Percentiles rank a stretch among this genome's conserved stretches.
Evolutionary conservation across 37 sponge, comb jelly and placozoan genomes (phyloP).

Genomic region (Chondrosia reniformis): DNA sequence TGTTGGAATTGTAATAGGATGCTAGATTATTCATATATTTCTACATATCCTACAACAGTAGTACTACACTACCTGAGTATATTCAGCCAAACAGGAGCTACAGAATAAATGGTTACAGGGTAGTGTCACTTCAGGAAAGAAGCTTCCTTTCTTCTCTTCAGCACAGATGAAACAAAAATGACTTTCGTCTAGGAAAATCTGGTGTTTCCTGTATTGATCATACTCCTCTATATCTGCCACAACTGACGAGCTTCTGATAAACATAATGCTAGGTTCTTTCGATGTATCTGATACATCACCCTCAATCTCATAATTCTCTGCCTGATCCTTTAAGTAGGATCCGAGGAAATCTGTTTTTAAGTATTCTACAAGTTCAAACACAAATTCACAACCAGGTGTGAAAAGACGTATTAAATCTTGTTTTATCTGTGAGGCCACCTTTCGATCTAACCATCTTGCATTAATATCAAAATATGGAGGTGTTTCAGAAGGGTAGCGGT

Average conservation of each 20-base stretch:
- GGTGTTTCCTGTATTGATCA: conserved; percentile 35
- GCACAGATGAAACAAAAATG: conserved; percentile 61
- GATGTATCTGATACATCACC: neutral
- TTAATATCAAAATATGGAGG: conserved; percentile 52
- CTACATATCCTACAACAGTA: neutral
- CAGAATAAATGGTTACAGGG: conserved; percentile 47
- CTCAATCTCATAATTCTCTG: neutral
- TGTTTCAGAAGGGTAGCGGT: conserved; percentile 44
- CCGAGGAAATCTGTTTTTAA: conserved; percentile 37
- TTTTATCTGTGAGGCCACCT: neutral
- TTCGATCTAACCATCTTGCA: conserved; percentile 56
- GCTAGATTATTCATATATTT: too few relatives aligned
- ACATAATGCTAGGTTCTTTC: neutral
- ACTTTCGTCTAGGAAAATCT: conserved; percentile 30
- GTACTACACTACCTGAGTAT: conserved; percentile 35
- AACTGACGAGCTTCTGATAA: conserved; percentile 48
- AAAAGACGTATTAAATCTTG: conserved; percentile 29
- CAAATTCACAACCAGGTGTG: conserved; percentile 48
- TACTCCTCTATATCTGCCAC: conserved; percentile 45
- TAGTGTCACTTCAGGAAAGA: conserved; percentile 30
- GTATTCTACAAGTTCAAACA: conserved; percentile 56
- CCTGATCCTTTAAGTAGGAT: conserved; percentile 7
- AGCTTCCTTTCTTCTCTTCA: conserved; percentile 15
- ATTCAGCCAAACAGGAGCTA: conserved; percentile 35
- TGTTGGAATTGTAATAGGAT: too few relatives aligned